These are phyloP conservation scores for Tipula unca DNA, from an alignment of 2,888 invertebrate genomes.

Conservation along the genomic window DNA sequence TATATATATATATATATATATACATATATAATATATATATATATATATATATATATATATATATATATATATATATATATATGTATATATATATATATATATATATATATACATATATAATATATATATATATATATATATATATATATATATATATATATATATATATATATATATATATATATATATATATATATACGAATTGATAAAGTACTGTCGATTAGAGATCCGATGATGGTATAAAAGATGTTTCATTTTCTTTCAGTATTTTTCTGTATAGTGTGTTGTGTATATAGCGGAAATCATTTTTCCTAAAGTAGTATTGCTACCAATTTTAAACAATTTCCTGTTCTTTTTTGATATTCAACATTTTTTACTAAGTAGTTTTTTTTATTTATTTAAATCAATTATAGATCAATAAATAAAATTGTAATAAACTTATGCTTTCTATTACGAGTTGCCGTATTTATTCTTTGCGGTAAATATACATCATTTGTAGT, in stretches of 20 bases:
- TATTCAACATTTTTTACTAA: not conserved
- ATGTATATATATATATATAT: not conserved
- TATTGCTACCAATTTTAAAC: not conserved
- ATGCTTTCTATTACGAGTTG: not conserved
- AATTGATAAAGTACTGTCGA: not conserved
- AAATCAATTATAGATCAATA: not conserved
- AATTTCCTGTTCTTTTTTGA: not conserved
- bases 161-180: not conserved
- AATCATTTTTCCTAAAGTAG: not conserved
- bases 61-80: not conserved
- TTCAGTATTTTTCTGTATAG: not conserved
- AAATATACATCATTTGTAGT: not conserved
- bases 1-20: not conserved
- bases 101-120: not conserved
- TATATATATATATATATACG: not conserved
- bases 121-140: too few relatives aligned
- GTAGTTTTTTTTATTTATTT: not conserved
- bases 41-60: not conserved
- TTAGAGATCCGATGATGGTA: not conserved
- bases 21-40: not conserved
- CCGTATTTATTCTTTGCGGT: not conserved
- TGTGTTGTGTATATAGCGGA: not conserved
- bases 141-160: too few relatives aligned
- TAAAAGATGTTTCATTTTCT: not conserved
- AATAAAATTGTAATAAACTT: not conserved